Base-by-base conservation (phyloP, 2,113 vertebrate genomes). In the Callithrix jacchus region DNA sequence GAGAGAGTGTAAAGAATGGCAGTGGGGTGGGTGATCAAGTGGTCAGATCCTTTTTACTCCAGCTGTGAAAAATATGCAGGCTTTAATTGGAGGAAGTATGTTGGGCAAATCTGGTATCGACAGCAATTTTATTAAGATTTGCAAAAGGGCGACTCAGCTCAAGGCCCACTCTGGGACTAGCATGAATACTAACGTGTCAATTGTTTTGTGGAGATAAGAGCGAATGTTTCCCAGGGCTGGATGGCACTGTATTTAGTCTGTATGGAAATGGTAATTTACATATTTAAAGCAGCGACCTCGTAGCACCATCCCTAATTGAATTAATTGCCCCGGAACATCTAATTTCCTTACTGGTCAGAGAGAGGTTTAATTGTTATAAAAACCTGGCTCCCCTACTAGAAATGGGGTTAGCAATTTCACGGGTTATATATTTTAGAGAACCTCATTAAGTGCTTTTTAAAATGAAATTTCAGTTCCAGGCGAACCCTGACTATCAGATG, bases 401-500 rank as follows among this genome's bases (percentile, higher is more conserved):
- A 98, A 98, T 90, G 98, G 98, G 98, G 99, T 97, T 99, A 98
- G 99, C 99, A 99, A 99, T 99, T 99, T 99, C 99, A 99, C 99
- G 99, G 99, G 99, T 99, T 99, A 99, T 99, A 99, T 99, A 99
- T 99, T 99, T 99, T 98, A 98, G 98, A 99, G 99, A 99, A 98
- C 98, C 99, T 99, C 99, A 99, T 99, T 99, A 99, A 99, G 99
- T 52, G 98, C 98, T 98, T 99, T 98, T 99, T 98, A 97, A 98
- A 99, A 99, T 99, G 99, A 98, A 99, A 99, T 99, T 99, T 99
- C 99, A 99, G 99, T 99, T 99, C 98, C 99, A 99, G 98, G 99
- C 99, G 32, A 99, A 99, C 99, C 99, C 99, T 97, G 99, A 99
- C 98, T 99, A 99, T 99, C 99, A 99, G 98, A 99, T 99, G 99